Evolutionary conservation across 2,797 vertebrate species (phyloP).

Genomic region (Corythornis leucogaster): DNA sequence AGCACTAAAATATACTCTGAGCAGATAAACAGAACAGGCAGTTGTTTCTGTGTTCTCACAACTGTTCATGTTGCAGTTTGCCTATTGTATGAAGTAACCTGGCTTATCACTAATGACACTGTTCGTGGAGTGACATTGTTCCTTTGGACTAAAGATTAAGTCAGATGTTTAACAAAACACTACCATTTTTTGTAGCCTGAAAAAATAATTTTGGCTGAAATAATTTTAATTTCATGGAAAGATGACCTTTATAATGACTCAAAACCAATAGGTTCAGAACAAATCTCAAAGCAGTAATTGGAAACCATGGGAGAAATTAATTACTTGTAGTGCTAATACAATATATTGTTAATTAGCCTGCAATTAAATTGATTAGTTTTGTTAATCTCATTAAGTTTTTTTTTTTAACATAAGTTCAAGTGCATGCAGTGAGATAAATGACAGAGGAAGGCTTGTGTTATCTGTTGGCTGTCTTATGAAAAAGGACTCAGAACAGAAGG

Average conservation of each 20-base stretch:
- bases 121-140: background rate
- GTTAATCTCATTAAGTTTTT: background rate
- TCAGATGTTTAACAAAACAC: background rate
- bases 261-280: background rate
- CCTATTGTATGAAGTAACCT: background rate
- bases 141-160: background rate
- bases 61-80: background rate
- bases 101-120: background rate
- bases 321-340: background rate
- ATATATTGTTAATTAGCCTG: background rate
- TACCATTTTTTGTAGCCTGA: background rate
- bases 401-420: background rate
- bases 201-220: slow-evolving; percentile 3
- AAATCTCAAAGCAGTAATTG: background rate
- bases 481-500: background rate
- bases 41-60: background rate
- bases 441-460: background rate
- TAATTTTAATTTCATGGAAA: background rate
- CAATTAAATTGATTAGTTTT: background rate
- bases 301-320: background rate
- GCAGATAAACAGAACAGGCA: background rate
- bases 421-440: background rate
- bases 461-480: background rate
- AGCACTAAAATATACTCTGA: background rate
- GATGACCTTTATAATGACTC: background rate